These are phyloP conservation scores for Microcebus murinus DNA, from an alignment of 2,113 vertebrate genomes.

Conservation along the genomic window DNA sequence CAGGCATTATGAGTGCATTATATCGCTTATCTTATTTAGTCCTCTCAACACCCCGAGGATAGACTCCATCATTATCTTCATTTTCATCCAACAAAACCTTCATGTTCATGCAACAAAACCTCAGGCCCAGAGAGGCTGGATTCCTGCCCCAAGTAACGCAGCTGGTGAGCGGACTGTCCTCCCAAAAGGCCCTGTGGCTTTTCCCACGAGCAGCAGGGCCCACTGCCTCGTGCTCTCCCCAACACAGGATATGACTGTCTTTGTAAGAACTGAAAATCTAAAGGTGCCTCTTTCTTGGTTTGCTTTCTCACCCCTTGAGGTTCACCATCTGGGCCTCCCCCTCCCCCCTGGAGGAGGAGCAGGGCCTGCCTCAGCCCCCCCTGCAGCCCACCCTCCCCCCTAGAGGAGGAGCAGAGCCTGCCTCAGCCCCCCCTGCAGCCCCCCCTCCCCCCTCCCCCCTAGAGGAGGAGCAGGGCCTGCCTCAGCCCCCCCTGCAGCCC, in stretches of 20 bases:
- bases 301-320: not conserved
- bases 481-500: too few species aligned
- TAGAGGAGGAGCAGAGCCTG: too few species aligned
- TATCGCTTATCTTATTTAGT: not conserved
- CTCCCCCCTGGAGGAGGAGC: not conserved
- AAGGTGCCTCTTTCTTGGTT: too few species aligned
- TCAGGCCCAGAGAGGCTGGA: not conserved
- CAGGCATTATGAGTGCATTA: not conserved
- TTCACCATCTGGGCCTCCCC: too few species aligned
- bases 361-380: not conserved
- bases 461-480: too few species aligned
- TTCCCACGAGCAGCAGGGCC: not conserved
- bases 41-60: not conserved
- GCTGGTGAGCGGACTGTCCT: not conserved
- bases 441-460: too few species aligned
- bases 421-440: too few species aligned
- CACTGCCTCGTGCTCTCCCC: not conserved
- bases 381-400: not conserved
- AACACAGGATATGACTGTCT: not conserved
- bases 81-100: not conserved
- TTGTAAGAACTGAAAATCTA: not conserved
- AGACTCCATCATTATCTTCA: not conserved
- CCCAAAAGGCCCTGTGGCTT: fast-evolving
- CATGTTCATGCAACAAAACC: not conserved
- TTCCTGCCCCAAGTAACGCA: not conserved